Evolutionary conservation across 2,888 invertebrate genomes (phyloP), one percentile per base, ranked within the genome.

Genomic region (Chalcosyrphus nemorum): DNA sequence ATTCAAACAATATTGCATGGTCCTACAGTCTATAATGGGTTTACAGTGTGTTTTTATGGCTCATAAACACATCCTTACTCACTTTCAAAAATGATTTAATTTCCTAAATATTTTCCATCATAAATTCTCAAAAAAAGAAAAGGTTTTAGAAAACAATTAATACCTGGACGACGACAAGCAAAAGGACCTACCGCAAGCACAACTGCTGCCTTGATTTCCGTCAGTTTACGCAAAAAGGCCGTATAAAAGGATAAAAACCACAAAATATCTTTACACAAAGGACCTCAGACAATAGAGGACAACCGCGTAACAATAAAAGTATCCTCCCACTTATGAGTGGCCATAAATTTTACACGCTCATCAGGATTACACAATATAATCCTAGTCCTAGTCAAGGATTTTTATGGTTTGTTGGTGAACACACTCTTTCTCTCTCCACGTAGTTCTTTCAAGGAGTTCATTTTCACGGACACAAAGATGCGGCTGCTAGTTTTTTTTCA

Each of bases 341-440:
- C 54, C 50, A 77, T 72, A 78, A 72, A 82, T 82, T 78, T 82
- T 78, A 72, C 78, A 82, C 82, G 82, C 82, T 82, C 82, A 61
- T 78, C 82, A 66, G 71, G 77, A 81, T 81, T 65, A 76, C 71
- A 81, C 68, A 81, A 24, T 41, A n/a, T n/a, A n/a, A n/a, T n/a
- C n/a, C n/a, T n/a, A 43, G 41, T 11, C 38, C 13, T 27, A 24
- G 35, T 32, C n/a, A n/a, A 15, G 24, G 13, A 38, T 72, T 74
- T 74, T 81, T 76, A 65, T 76, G 43, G 54, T 59, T 74, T 74
- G 54, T 61, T 80, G 66, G 47, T 54, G 66, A 52, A 47, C 52
- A 52, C 45, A 35, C 47, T 11, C n/a, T n/a, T n/a, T n/a, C n/a
- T n/a, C n/a, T n/a, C n/a, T n/a, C n/a, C n/a, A n/a, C n/a, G 63